phyloP scores from a whole-genome alignment of 2,113 vertebrate species.

The Halichoerus grypus region DNA sequence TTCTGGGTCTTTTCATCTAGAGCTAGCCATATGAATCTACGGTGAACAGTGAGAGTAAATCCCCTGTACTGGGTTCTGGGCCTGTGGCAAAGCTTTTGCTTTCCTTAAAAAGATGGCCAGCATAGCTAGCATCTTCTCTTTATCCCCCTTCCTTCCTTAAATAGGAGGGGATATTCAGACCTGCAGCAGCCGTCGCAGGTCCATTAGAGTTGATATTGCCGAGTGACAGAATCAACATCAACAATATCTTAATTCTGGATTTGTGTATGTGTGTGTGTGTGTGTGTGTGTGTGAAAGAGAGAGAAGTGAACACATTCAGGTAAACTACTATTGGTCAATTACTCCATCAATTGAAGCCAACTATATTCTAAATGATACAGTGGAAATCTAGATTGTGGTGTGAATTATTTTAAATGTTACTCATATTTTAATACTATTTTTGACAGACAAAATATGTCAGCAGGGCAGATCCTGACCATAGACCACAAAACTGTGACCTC shows the following conservation, averaged over 20 bases:
- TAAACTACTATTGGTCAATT: neutral
- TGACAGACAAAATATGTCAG: neutral
- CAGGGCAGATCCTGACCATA: neutral
- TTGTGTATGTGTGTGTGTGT: neutral
- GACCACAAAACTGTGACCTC: neutral
- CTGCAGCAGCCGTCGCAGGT: neutral
- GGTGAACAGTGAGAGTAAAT: neutral
- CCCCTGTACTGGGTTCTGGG: too few species aligned
- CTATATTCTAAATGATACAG: neutral
- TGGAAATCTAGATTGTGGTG: neutral
- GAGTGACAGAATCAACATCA: neutral
- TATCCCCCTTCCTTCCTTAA: neutral
- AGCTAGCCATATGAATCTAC: neutral
- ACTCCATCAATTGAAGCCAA: neutral
- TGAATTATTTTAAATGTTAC: neutral
- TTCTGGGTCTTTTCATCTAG: neutral
- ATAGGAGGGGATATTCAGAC: neutral
- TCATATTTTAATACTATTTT: neutral
- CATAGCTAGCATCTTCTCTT: neutral
- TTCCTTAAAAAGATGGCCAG: neutral
- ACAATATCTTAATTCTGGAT: neutral
- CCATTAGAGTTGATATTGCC: neutral
- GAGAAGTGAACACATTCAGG: neutral
- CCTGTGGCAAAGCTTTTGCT: neutral
- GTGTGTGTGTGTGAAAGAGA: neutral